Base-by-base conservation (phyloP, 2,888 invertebrate genomes). In the Deroplatys truncata region DNA sequence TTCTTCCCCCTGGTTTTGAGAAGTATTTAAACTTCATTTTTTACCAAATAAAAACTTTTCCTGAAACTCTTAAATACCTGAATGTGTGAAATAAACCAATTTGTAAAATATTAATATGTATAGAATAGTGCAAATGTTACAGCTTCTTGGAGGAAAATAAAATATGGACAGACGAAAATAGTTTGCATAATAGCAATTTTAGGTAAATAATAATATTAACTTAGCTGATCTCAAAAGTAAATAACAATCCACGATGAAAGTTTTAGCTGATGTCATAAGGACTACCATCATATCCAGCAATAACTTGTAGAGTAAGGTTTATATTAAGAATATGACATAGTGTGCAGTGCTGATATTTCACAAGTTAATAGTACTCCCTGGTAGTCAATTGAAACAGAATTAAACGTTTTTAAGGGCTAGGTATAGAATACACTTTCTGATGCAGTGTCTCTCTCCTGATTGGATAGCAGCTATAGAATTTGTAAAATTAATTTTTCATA, bases 361-460 rank as follows among this genome's bases (percentile, higher is more conserved):
- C 82, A 82, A 82, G n/a, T 87, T 87, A 82, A 72, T 90, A 89
- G 84, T 89, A 90, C 90, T 90, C 90, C 90, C 90, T 90, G 90
- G 90, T 90, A 90, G 90, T 90, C 90, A 90, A 90, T 90, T 90
- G 89, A 89, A 86, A 88, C 88, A 85, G 89, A 85, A 89, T 82
- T 85, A 89, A 89, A 89, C 56, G 25, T 72, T 72, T 72, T 83
- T 82, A 89, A 89, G 84, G 35, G 83, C 84, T 86, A 87, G 43
- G 83, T 83, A 10, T 87, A 83, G 83, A 87, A 28, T 82, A 87
- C n/a, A 35, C 35, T 87, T 25, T 83, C 56, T 86, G 82, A 86
- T 86, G 86, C 82, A 86, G 86, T 20, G 56, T 72, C 56, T 72
- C 56, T 72, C 56, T 72, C 56, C 56, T 72, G 56, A 72, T 72